A percentile compares a stretch with the other conserved stretches of the same genome.
phyloP scores from a whole-genome alignment of 92 coral and sea anemone species.

The Phenganax marumi region DNA sequence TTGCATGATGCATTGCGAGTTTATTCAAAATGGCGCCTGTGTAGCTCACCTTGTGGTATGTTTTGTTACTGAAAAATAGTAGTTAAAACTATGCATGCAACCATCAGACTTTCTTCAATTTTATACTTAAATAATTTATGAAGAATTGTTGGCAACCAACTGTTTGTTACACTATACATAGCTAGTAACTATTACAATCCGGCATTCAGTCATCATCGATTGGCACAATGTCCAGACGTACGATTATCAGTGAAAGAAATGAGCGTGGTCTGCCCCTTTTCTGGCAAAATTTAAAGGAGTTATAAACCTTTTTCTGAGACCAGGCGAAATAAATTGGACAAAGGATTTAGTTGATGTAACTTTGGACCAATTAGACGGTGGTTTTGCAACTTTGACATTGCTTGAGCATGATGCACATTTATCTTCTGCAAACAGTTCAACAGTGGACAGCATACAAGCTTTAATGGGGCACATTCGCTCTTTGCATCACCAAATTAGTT shows the following conservation, averaged over 20 bases:
- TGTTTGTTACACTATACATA: too few species aligned
- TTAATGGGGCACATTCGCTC: slow-evolving; percentile 16
- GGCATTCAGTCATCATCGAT: background rate
- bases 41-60: too few species aligned
- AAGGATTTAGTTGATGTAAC: slow-evolving; percentile 16
- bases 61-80: too few species aligned
- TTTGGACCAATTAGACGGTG: background rate
- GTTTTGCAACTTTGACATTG: slow-evolving; percentile 28
- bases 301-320: slow-evolving; percentile 8
- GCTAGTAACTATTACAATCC: too few species aligned
- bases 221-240: slow-evolving; percentile 16
- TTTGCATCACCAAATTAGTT: slow-evolving; percentile 3
- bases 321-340: slow-evolving; percentile 24
- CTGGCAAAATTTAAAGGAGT: slow-evolving; percentile 25
- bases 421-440: slow-evolving; percentile 8
- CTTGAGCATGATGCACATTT: slow-evolving; percentile 9
- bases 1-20: too few species aligned
- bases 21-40: too few species aligned
- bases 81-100: too few species aligned
- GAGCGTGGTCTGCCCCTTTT: slow-evolving; percentile 27
- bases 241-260: slow-evolving; percentile 42
- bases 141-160: too few species aligned
- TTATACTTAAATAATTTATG: too few species aligned
- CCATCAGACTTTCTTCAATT: too few species aligned
- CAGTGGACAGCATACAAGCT: background rate